These are phyloP conservation scores for Pegoplata infirma DNA, from an alignment of 2,888 invertebrate genomes.

Conservation along the genomic window DNA sequence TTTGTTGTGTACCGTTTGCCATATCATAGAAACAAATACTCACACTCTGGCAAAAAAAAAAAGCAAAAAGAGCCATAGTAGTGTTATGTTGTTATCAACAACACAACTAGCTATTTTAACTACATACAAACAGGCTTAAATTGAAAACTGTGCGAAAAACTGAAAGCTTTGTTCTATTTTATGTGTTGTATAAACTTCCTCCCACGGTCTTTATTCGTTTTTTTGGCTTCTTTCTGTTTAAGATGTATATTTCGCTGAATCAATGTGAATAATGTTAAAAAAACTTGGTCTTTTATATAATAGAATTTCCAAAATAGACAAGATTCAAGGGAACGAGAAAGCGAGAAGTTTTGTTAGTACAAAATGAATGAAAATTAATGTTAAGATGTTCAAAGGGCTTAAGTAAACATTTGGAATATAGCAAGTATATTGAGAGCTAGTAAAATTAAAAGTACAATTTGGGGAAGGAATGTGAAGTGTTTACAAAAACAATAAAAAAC, in stretches of 20 bases:
- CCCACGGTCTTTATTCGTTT: neutral
- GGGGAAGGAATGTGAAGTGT: too few relatives aligned
- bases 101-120: constrained; percentile 22
- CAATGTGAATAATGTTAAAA: constrained; percentile 23
- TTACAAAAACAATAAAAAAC: too few relatives aligned
- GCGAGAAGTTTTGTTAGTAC: neutral
- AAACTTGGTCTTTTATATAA: constrained; percentile 42
- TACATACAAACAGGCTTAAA: constrained; percentile 6
- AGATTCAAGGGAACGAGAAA: neutral
- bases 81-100: constrained; percentile 40
- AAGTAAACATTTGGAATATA: constrained; percentile 19
- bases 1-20: neutral
- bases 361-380: neutral
- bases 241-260: constrained; percentile 8
- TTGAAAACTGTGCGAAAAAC: neutral
- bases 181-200: neutral
- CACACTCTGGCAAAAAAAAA: neutral
- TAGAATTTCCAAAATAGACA: neutral
- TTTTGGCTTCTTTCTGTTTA: neutral
- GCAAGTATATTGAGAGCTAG: neutral
- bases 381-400: neutral
- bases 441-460: neutral
- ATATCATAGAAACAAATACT: constrained; percentile 30
- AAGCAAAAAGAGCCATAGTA: neutral
- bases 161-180: neutral